phyloP scores from a whole-genome alignment of 1,140 invertebrate species.

The Hyles vespertilio region DNA sequence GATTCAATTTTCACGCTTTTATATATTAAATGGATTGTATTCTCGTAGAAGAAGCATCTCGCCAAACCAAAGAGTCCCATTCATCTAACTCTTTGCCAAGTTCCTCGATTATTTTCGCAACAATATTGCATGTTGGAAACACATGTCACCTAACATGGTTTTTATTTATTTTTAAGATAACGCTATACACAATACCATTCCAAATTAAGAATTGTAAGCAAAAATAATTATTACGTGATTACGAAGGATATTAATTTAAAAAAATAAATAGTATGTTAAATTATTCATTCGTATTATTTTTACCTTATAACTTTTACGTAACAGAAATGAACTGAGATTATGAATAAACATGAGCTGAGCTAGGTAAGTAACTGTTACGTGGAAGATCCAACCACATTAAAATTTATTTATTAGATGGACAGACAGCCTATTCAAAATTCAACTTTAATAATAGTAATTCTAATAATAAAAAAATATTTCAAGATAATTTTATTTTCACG shows the following conservation, averaged over 20 bases:
- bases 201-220: constrained; percentile 72
- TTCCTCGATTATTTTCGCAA: constrained; percentile 42
- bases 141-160: constrained; percentile 43
- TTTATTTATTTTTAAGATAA: constrained; percentile 73
- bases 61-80: constrained; percentile 66
- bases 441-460: too few species aligned
- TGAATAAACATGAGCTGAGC: background rate
- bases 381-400: too few species aligned
- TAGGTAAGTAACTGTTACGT: too few species aligned
- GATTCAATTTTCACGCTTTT: constrained; percentile 17
- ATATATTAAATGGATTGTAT: constrained; percentile 19
- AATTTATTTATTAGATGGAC: too few species aligned
- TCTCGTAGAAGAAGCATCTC: constrained; percentile 26
- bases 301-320: background rate
- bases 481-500: too few species aligned
- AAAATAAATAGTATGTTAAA: constrained; percentile 62
- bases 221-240: constrained; percentile 66
- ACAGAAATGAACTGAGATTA: background rate
- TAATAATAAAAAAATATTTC: too few species aligned
- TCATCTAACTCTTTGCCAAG: constrained; percentile 64
- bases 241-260: constrained; percentile 64
- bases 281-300: constrained; percentile 4
- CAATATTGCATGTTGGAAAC: constrained; percentile 21
- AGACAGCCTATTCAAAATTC: too few species aligned
- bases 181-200: constrained; percentile 65